Evolutionary conservation across 2,113 vertebrate species (phyloP).

Genomic region (Nibea coibor): DNA sequence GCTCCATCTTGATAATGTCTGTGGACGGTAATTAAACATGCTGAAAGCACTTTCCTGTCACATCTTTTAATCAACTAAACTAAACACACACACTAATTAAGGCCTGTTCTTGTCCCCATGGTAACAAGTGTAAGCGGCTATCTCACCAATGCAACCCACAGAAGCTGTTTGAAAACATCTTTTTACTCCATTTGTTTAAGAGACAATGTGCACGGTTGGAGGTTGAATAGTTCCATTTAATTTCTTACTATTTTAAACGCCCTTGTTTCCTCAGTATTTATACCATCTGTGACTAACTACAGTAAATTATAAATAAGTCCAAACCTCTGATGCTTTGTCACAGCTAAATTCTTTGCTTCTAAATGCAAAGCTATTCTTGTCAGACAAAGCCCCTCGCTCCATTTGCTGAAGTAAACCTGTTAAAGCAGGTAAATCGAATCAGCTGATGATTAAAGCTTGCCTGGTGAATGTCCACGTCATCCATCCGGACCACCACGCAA

Average conservation of each 20-base stretch:
- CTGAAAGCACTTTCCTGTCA: not conserved
- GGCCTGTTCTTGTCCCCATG: not conserved
- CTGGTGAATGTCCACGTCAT: constrained; percentile 96
- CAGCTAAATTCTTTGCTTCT: not conserved
- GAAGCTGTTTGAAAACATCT: not conserved
- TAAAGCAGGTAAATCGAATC: constrained; percentile 45
- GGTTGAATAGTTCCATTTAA: not conserved
- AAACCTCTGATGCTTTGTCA: not conserved
- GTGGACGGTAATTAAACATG: not conserved
- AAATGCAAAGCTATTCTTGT: not conserved
- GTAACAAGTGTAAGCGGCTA: not conserved
- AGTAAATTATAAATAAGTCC: not conserved
- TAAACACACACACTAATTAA: not conserved
- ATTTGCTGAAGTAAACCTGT: constrained; percentile 11
- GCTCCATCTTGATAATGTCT: not conserved
- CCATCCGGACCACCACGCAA: constrained; percentile 91
- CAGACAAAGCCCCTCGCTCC: not conserved
- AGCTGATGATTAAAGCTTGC: constrained; percentile 69
- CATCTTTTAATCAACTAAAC: not conserved
- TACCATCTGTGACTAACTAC: not conserved
- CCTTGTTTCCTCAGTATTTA: not conserved
- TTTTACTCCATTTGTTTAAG: not conserved
- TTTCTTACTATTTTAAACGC: not conserved
- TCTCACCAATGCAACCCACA: not conserved
- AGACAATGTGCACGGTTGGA: not conserved